phyloP scores from a whole-genome alignment of 2,113 vertebrate species.

The Heterocephalus glaber region DNA sequence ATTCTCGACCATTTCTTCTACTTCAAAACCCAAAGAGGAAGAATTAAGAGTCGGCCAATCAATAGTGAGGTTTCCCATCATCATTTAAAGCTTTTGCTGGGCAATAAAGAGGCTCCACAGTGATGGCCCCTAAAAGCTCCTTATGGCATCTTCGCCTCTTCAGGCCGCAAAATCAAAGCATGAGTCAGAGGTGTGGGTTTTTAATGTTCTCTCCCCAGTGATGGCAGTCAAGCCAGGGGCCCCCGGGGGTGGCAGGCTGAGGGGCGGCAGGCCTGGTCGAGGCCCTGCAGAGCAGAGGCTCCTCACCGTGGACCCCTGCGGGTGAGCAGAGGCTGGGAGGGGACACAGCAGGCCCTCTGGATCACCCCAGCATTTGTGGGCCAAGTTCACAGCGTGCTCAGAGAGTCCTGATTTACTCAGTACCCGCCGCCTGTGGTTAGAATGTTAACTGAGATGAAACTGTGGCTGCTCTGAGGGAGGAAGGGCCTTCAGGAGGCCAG shows the following conservation, averaged over 20 bases:
- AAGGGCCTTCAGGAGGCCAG: background rate
- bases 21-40: constrained; percentile 84
- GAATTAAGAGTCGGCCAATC: constrained; percentile 84
- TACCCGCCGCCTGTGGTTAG: background rate
- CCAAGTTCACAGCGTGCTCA: background rate
- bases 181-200: constrained; percentile 68
- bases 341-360: background rate
- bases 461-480: background rate
- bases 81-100: constrained; percentile 85
- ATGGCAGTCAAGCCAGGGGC: constrained; percentile 57
- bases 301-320: background rate
- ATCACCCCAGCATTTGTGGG: too few species aligned
- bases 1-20: constrained; percentile 83
- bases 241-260: background rate
- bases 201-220: constrained; percentile 67
- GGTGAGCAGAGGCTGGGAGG: background rate
- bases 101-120: constrained; percentile 83
- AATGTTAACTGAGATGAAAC: background rate
- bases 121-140: constrained; percentile 80
- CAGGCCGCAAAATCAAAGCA: constrained; percentile 72
- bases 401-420: background rate
- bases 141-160: constrained; percentile 72
- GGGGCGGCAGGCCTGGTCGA: background rate
- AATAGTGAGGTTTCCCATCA: constrained; percentile 85
- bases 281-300: background rate